These are phyloP conservation scores for Streblospio benedicti DNA, from an alignment of 1,140 invertebrate species.

Conservation along the genomic window DNA sequence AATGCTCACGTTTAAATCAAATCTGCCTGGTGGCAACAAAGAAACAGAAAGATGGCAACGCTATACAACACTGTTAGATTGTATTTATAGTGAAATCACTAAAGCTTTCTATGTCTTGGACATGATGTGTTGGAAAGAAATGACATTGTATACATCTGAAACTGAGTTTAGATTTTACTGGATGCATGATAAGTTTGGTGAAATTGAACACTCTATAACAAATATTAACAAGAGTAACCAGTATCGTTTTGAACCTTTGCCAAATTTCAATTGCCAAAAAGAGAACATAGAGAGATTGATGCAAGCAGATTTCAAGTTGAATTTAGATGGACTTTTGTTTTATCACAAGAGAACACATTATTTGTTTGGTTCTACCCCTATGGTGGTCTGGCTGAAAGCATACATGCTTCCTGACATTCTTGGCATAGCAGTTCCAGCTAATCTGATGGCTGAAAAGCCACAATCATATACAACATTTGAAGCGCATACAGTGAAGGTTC, in stretches of 20 bases:
- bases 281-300: conserved; percentile 25
- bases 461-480: conserved; percentile 31
- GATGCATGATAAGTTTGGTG: conserved; percentile 59
- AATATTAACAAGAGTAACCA: conserved; percentile 62
- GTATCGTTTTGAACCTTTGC: conserved; percentile 50
- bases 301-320: neutral
- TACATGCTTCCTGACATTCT: conserved; percentile 78
- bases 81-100: conserved; percentile 59
- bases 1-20: neutral
- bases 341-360: conserved; percentile 58
- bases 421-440: conserved; percentile 49
- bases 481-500: conserved; percentile 28
- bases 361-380: conserved; percentile 64
- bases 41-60: neutral
- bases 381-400: conserved; percentile 79
- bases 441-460: conserved; percentile 31
- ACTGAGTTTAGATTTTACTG: conserved; percentile 69
- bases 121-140: conserved; percentile 70
- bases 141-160: conserved; percentile 70
- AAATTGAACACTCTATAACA: conserved; percentile 54
- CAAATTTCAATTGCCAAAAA: conserved; percentile 45
- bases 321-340: conserved; percentile 46
- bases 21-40: neutral
- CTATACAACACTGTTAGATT: conserved; percentile 63
- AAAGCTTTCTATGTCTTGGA: conserved; percentile 71